Conservation (phyloP, 2,888 invertebrate species). For the Norana najaformis region DNA sequence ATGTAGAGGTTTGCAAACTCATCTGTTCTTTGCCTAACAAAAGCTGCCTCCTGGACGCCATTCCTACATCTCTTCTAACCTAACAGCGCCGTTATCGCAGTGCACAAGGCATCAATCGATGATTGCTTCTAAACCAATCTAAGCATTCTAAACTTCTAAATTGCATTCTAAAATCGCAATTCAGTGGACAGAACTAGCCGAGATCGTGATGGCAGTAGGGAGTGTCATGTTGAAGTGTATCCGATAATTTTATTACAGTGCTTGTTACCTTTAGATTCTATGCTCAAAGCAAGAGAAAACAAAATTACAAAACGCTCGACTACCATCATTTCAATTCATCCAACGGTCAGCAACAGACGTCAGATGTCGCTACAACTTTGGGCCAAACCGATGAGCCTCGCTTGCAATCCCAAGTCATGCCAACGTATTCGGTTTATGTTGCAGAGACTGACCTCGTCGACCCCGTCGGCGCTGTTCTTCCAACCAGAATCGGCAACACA, state of each 20-base stretch:
- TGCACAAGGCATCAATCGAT: too few relatives aligned
- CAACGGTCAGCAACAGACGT: neutral
- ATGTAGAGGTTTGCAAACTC: too few relatives aligned
- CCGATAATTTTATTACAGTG: neutral
- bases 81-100: too few relatives aligned
- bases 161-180: too few relatives aligned
- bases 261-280: neutral
- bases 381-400: neutral
- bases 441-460: neutral
- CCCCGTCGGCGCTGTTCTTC: neutral
- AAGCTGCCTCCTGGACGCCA: too few relatives aligned
- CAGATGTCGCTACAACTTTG: neutral
- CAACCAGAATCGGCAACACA: neutral
- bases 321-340: neutral
- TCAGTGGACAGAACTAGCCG: too few relatives aligned
- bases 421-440: neutral
- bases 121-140: too few relatives aligned
- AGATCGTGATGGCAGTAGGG: too few relatives aligned
- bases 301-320: neutral
- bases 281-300: constrained; percentile 4
- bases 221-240: too few relatives aligned
- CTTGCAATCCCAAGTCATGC: neutral
- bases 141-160: too few relatives aligned
- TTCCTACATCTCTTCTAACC: too few relatives aligned
- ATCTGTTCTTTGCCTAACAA: too few relatives aligned